Evolutionary conservation across 2,888 invertebrate genomes (phyloP), one percentile per base, ranked within the genome.

Genomic region (Chrysotoxum bicinctum): DNA sequence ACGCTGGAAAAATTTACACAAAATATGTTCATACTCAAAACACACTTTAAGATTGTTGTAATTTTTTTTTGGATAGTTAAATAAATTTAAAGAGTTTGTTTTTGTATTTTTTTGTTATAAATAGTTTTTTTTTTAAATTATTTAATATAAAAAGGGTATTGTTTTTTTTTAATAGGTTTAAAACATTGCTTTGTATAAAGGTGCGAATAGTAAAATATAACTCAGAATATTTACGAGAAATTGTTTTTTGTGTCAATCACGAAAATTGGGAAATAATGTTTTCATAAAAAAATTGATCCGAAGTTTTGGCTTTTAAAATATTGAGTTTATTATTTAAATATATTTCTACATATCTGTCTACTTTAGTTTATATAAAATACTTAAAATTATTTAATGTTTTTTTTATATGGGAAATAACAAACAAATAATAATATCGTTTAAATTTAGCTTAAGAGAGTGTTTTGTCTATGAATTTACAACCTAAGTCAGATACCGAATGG

Each of bases 1-100:
- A 94, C 97, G 97, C 97, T 97, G 97, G 93, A 96, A 95, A 94
- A 92, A 91, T 92, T 90, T 91, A 92, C 90, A 92, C 90, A 92
- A 91, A 91, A 91, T 90, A 90, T 90, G 89, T 91, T 91, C 90
- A 91, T 90, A 91, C 91, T 91, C 85, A 90, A 91, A 92, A 91
- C 91, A 92, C 90, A 92, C 91, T 91, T 91, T 91, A 91, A 90
- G 90, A 81, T 77, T 79, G 56, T 78, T 69, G 54, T 87, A 23
- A 56, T 85, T 87, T 73, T 43, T 60, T 87, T 88, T 84, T 80
- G 69, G 79, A 77, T 68, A 64, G 60, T 79, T 56, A 80, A 69
- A 60, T 58, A 75, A 75, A 66, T 32, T 81, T 66, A 30, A 64
- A 48, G 37, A 54, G 40, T 64, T 78, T 62, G 14, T 43, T 56